phyloP scores from a whole-genome alignment of 2,888 invertebrate species.

The Napeogenes sylphis region DNA sequence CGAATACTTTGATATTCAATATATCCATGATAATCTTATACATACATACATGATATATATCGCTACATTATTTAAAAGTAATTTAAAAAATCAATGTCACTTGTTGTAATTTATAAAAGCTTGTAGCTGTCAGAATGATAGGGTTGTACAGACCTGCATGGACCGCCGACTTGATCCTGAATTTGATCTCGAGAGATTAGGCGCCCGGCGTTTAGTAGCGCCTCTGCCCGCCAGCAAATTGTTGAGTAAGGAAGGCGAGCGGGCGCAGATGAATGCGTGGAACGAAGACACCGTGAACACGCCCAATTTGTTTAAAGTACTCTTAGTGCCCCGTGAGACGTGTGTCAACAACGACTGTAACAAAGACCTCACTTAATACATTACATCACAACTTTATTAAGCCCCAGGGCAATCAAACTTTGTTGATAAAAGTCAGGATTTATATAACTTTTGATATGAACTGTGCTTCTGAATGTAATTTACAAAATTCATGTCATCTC shows the following conservation, averaged over 20 bases:
- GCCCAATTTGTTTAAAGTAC: conserved; percentile 94
- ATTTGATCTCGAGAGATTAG: conserved; percentile 93
- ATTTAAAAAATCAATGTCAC: no score
- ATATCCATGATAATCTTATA: no score
- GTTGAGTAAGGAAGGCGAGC: conserved; percentile 94
- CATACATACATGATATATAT: no score
- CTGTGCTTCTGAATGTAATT: neutral
- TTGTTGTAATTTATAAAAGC: no score
- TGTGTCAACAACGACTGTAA: conserved; percentile 95
- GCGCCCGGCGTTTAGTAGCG: conserved; percentile 92
- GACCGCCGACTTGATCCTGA: conserved; percentile 92
- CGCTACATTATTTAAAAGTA: no score
- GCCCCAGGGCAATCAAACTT: neutral
- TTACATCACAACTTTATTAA: conserved; percentile 5
- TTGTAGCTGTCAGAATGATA: neutral
- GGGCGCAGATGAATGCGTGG: conserved; percentile 97
- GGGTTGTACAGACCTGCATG: conserved; percentile 80
- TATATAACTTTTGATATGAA: conserved; percentile 4
- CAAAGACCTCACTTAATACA: conserved; percentile 33
- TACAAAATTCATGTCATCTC: neutral
- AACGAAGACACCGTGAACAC: conserved; percentile 98
- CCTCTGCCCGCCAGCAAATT: conserved; percentile 93
- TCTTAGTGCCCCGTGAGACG: conserved; percentile 96
- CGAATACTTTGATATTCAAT: no score
- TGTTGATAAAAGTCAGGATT: neutral